Evolutionary conservation across 2,113 vertebrate species (phyloP).

Genomic region (Tamias sibiricus): DNA sequence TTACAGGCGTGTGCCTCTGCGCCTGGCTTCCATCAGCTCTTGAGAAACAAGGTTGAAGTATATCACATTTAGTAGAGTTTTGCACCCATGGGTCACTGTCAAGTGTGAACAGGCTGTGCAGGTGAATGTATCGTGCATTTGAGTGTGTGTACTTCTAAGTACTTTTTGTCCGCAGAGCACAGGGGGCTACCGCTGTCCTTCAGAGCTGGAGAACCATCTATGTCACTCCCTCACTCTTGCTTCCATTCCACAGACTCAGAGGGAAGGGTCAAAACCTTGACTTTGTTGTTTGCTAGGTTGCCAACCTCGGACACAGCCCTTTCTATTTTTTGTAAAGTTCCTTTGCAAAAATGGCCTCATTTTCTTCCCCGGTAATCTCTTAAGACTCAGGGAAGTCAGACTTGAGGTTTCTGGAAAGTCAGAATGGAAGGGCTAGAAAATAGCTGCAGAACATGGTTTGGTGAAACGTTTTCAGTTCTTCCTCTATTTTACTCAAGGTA

Average conservation of each 20-base stretch:
- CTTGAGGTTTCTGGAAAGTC: neutral
- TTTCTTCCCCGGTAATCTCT: neutral
- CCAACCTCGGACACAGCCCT: neutral
- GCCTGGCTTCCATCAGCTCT: neutral
- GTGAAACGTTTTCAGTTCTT: neutral
- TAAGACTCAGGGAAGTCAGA: neutral
- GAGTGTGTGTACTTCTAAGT: no score
- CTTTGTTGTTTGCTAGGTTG: neutral
- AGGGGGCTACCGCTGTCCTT: neutral
- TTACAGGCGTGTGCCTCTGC: no score
- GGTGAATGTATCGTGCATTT: accelerated
- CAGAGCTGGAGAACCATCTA: neutral
- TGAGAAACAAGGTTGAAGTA: neutral
- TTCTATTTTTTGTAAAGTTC: neutral
- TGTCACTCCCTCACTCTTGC: accelerated
- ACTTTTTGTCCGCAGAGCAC: accelerated
- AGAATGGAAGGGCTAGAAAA: neutral
- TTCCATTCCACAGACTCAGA: neutral
- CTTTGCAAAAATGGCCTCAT: neutral
- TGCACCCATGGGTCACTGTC: accelerated
- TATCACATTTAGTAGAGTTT: neutral
- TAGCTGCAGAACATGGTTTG: neutral
- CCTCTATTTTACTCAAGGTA: neutral
- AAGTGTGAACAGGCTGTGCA: neutral
- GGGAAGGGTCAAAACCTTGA: neutral